These are phyloP conservation scores for Lamprotornis superbus DNA, from an alignment of 2,113 vertebrate genomes.

Conservation along the genomic window DNA sequence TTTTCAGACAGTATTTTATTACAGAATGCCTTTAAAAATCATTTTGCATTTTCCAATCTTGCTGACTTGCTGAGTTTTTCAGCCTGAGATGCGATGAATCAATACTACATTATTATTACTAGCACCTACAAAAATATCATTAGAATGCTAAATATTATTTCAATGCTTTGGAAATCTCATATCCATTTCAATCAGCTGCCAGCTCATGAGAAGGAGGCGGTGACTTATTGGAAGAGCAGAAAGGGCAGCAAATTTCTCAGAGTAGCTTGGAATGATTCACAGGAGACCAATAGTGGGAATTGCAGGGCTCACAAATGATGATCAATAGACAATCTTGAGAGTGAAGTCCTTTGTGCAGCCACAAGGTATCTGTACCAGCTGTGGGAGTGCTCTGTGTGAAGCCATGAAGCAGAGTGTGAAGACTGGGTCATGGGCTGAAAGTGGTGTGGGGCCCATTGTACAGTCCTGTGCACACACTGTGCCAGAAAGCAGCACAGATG, in stretches of 20 bases:
- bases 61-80: conserved; percentile 12
- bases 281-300: background rate
- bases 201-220: conserved; percentile 3
- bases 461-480: background rate
- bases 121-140: conserved; percentile 50
- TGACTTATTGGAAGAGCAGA: background rate
- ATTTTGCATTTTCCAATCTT: background rate
- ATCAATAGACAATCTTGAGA: background rate
- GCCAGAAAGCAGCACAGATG: background rate
- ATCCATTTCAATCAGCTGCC: conserved; percentile 32
- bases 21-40: background rate
- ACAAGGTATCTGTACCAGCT: background rate
- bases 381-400: background rate
- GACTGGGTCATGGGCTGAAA: background rate
- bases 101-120: conserved; percentile 44
- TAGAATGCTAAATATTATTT: conserved; percentile 48
- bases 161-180: conserved; percentile 12
- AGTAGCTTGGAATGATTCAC: background rate
- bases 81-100: conserved; percentile 19
- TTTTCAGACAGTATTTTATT: conserved; percentile 2
- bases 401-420: background rate
- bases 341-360: background rate
- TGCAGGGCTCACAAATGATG: background rate
- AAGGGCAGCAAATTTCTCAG: background rate
- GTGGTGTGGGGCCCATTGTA: background rate